These are phyloP conservation scores for Danio kyathit DNA, from an alignment of 2,797 vertebrate species.

Conservation along the genomic window DNA sequence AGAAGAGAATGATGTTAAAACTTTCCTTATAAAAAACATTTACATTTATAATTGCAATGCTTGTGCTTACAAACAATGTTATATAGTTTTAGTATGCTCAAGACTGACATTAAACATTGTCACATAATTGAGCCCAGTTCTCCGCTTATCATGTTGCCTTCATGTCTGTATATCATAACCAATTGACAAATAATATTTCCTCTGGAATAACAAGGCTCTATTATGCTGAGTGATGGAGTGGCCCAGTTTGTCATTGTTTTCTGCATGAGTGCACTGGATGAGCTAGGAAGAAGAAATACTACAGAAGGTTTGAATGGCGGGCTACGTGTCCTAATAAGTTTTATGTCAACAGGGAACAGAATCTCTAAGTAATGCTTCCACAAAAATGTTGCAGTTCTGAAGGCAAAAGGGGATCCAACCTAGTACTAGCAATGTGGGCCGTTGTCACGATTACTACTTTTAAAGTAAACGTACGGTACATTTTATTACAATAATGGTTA, in stretches of 20 bases:
- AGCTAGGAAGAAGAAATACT: not conserved
- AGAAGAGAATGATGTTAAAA: not conserved
- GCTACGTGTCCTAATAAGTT: not conserved
- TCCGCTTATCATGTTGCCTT: not conserved
- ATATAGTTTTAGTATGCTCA: not conserved
- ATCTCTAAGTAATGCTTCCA: no score
- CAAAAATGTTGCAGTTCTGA: no score
- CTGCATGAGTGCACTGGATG: not conserved
- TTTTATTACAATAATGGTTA: no score
- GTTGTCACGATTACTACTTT: no score
- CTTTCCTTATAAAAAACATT: not conserved
- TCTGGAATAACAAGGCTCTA: not conserved
- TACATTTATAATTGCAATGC: not conserved
- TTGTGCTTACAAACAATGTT: not conserved
- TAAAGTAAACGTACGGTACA: no score
- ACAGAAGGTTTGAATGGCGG: conserved; percentile 6
- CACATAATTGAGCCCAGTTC: not conserved
- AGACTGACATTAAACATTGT: not conserved
- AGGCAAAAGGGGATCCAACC: no score
- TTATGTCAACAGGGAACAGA: no score
- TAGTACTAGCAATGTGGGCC: no score
- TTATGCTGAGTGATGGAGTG: not conserved
- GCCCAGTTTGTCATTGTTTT: conserved; percentile 12
- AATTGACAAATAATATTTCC: not conserved
- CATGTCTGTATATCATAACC: not conserved